Conservation (phyloP, 2,797 vertebrate species). For the Eulemur rubriventer region DNA sequence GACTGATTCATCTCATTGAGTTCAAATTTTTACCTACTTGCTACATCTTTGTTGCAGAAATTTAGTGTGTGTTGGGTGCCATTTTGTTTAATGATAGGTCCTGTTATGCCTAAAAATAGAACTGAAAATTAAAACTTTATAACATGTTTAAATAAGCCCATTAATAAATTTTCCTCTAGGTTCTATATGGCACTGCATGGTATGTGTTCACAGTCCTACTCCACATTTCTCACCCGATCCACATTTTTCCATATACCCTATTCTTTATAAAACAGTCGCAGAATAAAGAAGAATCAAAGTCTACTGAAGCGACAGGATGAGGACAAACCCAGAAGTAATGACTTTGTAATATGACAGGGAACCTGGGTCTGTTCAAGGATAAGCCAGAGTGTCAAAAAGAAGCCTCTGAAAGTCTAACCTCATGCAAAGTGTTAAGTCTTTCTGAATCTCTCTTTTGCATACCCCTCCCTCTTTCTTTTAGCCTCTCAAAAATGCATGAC, state of each 20-base stretch:
- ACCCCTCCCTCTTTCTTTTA: not conserved
- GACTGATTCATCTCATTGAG: not conserved
- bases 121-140: conserved; percentile 3
- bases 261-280: not conserved
- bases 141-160: not conserved
- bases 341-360: not conserved
- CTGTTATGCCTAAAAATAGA: not conserved
- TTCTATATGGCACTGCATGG: not conserved
- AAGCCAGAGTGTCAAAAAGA: not conserved
- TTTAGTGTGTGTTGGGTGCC: not conserved
- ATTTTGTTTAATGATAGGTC: not conserved
- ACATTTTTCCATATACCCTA: not conserved
- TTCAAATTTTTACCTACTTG: conserved; percentile 13
- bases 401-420: not conserved
- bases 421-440: not conserved
- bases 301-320: not conserved
- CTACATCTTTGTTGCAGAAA: not conserved
- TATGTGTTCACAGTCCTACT: not conserved
- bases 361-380: not conserved
- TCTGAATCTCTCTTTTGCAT: not conserved
- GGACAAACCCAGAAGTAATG: not conserved
- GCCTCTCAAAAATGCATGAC: not conserved
- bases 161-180: not conserved
- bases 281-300: not conserved
- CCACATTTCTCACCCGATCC: not conserved